These are phyloP conservation scores for Lepidothrix coronata DNA, from an alignment of 2,113 vertebrate species.

Conservation along the genomic window DNA sequence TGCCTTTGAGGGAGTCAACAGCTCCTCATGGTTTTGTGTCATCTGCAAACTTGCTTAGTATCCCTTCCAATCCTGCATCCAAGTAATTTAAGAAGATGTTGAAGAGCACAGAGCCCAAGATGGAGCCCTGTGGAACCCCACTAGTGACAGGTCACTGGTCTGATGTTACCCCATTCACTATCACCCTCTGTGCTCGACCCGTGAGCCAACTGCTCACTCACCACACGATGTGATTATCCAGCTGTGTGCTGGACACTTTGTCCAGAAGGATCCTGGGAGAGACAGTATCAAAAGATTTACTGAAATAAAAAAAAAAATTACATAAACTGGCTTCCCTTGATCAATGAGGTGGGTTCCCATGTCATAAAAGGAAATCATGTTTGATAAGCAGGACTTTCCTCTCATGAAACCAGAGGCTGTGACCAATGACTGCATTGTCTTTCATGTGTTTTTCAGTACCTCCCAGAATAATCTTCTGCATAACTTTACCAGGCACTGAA, in stretches of 20 bases:
- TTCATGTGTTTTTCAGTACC: too few species aligned
- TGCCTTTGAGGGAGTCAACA: neutral
- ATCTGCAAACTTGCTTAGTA: neutral
- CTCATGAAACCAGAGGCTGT: neutral
- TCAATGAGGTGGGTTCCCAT: neutral
- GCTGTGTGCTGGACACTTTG: neutral
- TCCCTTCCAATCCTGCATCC: neutral
- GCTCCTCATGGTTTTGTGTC: neutral
- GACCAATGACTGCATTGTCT: neutral
- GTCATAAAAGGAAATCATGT: neutral
- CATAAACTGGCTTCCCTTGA: neutral
- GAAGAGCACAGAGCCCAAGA: neutral
- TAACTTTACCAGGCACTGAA: too few species aligned
- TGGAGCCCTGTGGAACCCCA: neutral
- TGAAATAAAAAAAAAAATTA: neutral
- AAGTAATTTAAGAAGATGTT: neutral
- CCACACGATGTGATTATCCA: neutral
- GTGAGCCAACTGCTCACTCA: neutral
- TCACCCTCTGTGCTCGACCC: neutral
- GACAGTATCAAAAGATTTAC: neutral
- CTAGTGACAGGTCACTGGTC: neutral
- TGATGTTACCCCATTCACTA: neutral
- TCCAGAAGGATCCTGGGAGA: neutral
- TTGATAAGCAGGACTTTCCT: neutral
- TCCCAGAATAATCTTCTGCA: too few species aligned